Evolutionary conservation across 2,888 invertebrate species (phyloP).

Genomic region (Congeria kusceri): DNA sequence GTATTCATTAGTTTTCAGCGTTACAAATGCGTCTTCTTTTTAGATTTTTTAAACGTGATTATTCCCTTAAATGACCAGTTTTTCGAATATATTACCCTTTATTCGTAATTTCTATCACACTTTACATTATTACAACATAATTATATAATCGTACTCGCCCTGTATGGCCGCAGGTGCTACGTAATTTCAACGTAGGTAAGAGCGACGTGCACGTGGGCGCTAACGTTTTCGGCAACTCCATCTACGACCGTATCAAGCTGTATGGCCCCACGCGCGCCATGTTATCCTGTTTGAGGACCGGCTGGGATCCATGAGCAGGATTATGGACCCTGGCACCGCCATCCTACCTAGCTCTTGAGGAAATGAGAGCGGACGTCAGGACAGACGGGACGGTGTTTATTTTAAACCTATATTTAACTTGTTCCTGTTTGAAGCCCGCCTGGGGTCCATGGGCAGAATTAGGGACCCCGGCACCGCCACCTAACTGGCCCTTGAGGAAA

Average conservation of each 20-base stretch:
- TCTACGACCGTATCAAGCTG: constrained; percentile 51
- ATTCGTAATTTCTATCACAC: too few relatives aligned
- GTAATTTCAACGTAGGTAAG: constrained; percentile 45
- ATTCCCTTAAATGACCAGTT: too few relatives aligned
- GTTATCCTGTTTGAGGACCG: constrained; percentile 29
- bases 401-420: background rate
- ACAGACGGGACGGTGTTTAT: constrained; percentile 18
- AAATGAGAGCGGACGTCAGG: constrained; percentile 49
- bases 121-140: too few relatives aligned
- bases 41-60: too few relatives aligned
- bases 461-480: too few relatives aligned
- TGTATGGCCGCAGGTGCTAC: constrained; percentile 32
- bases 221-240: constrained; percentile 57
- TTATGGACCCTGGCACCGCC: constrained; percentile 37
- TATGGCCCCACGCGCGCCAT: constrained; percentile 37
- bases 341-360: constrained; percentile 43
- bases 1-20: too few relatives aligned
- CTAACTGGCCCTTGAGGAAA: too few relatives aligned
- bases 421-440: too few relatives aligned
- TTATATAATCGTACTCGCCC: background rate
- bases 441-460: too few relatives aligned
- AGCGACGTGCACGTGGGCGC: constrained; percentile 57
- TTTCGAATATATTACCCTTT: too few relatives aligned
- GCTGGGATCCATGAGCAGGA: constrained; percentile 11
- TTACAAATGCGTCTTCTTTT: too few relatives aligned